A percentile compares a stretch with the other conserved stretches of the same genome.
These are phyloP conservation scores for Hedychridium roseum DNA, from an alignment of 2,888 invertebrate genomes.

Conservation along the genomic window DNA sequence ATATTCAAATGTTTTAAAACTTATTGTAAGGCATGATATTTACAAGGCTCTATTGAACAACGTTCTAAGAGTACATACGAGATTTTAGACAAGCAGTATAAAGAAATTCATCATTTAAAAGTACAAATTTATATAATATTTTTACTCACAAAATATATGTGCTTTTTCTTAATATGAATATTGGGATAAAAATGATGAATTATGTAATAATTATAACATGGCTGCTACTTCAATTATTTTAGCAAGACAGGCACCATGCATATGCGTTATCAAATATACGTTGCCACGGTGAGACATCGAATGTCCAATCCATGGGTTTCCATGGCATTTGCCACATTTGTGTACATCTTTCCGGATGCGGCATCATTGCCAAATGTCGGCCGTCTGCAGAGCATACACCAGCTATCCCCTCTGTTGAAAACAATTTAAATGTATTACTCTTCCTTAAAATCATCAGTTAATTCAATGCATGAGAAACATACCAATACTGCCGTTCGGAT, in stretches of 20 bases:
- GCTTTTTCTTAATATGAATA: no score
- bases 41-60: no score
- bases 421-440: constrained; percentile 13
- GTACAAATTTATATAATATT: no score
- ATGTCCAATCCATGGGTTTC: constrained; percentile 66
- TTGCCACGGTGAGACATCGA: constrained; percentile 86
- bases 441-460: neutral
- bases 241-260: constrained; percentile 67
- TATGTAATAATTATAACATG: no score
- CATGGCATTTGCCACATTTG: constrained; percentile 92
- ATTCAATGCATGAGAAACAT: constrained; percentile 43
- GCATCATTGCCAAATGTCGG: constrained; percentile 97
- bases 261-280: constrained; percentile 91
- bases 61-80: no score
- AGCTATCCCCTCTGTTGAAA: constrained; percentile 79
- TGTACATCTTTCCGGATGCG: constrained; percentile 95
- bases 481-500: constrained; percentile 91
- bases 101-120: no score
- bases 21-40: no score
- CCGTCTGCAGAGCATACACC: constrained; percentile 90
- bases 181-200: no score
- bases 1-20: no score
- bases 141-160: no score
- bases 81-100: no score
- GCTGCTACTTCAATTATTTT: no score